Percentiles rank a stretch among this genome's conserved stretches.
These are phyloP conservation scores for Mareca strepera DNA, from an alignment of 2,797 vertebrate genomes.

Conservation along the genomic window DNA sequence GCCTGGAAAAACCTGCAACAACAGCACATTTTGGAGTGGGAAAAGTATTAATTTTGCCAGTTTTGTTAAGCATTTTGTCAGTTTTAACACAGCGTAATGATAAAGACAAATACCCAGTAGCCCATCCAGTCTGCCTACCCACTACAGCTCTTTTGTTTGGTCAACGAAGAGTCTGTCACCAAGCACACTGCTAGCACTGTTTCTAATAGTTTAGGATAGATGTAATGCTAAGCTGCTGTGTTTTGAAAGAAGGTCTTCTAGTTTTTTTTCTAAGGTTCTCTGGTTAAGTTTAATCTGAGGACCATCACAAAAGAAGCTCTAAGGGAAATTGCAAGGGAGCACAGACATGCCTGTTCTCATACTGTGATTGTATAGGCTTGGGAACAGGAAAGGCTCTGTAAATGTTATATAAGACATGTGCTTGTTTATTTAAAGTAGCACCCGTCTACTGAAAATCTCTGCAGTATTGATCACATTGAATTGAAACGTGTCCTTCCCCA, in stretches of 20 bases:
- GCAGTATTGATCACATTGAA: background rate
- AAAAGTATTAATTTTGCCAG: background rate
- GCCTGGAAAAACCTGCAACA: background rate
- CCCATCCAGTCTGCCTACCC: background rate
- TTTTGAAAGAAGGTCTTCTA: background rate
- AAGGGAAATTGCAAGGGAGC: background rate
- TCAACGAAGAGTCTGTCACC: background rate
- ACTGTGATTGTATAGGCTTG: background rate
- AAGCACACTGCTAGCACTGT: background rate
- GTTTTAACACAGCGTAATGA: background rate
- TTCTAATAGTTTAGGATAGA: background rate
- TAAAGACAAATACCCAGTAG: background rate
- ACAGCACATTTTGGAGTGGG: background rate
- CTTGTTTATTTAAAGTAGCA: constrained; percentile 2
- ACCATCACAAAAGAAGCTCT: background rate
- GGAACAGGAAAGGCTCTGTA: background rate
- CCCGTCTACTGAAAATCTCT: accelerated
- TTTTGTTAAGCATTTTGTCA: background rate
- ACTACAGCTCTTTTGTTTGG: background rate
- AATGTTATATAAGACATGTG: background rate
- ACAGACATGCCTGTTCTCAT: background rate
- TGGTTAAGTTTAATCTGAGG: background rate
- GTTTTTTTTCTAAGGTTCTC: background rate
- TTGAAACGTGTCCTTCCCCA: background rate
- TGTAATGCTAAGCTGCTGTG: background rate